Evolutionary conservation across 2,797 vertebrate species (phyloP).

Genomic region (Mormyrus hasselquistii): DNA sequence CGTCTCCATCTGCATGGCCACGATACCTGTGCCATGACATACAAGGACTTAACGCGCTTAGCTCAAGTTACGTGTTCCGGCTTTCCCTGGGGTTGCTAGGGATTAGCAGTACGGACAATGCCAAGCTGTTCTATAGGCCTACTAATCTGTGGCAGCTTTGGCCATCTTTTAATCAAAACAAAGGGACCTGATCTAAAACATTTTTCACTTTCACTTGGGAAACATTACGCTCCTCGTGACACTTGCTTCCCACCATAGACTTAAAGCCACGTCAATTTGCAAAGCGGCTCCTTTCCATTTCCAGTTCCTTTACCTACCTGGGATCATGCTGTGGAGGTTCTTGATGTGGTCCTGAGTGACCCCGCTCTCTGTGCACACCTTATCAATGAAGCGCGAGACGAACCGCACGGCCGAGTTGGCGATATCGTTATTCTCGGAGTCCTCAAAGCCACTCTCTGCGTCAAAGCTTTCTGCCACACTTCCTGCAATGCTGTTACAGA

Average conservation of each 20-base stretch:
- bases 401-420: slow-evolving; percentile 87
- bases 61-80: neutral
- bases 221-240: neutral
- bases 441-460: slow-evolving; percentile 96
- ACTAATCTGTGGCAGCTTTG: neutral
- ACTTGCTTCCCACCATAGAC: neutral
- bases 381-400: slow-evolving; percentile 93
- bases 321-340: slow-evolving; percentile 96
- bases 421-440: slow-evolving; percentile 86
- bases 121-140: neutral
- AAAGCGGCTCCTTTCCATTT: neutral
- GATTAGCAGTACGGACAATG: neutral
- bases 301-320: slow-evolving; percentile 63
- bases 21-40: slow-evolving; percentile 72
- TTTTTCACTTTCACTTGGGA: neutral
- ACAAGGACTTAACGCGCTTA: slow-evolving; percentile 34
- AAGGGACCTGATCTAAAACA: neutral
- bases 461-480: slow-evolving; percentile 97
- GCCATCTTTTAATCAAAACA: neutral
- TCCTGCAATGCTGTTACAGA: slow-evolving; percentile 80
- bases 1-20: slow-evolving; percentile 97
- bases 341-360: slow-evolving; percentile 98
- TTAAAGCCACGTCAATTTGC: neutral
- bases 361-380: slow-evolving; percentile 95
- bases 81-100: neutral